A percentile compares a stretch with the other conserved stretches of the same genome.
These are phyloP conservation scores for Manis pentadactyla DNA, from an alignment of 2,797 vertebrate genomes.

Conservation along the genomic window DNA sequence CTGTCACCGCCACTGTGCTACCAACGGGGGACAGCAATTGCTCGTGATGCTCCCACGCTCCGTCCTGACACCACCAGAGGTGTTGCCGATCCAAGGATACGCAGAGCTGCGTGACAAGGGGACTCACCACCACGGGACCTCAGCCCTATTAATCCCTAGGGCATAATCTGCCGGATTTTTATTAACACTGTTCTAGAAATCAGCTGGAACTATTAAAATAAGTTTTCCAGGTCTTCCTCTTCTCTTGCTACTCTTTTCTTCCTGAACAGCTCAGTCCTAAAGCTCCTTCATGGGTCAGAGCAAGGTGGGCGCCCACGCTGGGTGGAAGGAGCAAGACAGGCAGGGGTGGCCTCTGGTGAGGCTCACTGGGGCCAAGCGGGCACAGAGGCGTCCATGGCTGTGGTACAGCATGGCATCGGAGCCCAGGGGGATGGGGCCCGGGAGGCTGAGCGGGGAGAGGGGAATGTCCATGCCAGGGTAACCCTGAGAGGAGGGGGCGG, in stretches of 20 bases:
- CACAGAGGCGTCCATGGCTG: accelerated
- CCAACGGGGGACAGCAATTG: too few relatives aligned
- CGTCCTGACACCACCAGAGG: background rate
- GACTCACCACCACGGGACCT: background rate
- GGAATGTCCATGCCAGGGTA: background rate
- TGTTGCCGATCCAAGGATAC: accelerated
- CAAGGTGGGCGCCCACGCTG: accelerated
- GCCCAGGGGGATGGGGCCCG: background rate
- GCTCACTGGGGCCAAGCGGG: background rate
- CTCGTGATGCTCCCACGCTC: background rate
- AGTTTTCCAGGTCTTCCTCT: background rate
- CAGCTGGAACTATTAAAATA: background rate
- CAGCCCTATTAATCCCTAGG: background rate
- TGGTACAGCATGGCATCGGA: background rate
- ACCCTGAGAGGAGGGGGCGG: too few relatives aligned
- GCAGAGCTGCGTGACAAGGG: background rate
- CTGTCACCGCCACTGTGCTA: background rate
- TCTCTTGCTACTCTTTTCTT: background rate
- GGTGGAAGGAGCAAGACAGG: background rate
- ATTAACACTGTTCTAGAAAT: background rate
- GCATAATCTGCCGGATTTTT: background rate
- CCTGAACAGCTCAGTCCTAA: background rate
- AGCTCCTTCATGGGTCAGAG: background rate
- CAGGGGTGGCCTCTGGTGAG: background rate
- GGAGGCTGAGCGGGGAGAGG: background rate